Conservation (phyloP, 2,797 vertebrate genomes). For the Pantherophis vulpinus region DNA sequence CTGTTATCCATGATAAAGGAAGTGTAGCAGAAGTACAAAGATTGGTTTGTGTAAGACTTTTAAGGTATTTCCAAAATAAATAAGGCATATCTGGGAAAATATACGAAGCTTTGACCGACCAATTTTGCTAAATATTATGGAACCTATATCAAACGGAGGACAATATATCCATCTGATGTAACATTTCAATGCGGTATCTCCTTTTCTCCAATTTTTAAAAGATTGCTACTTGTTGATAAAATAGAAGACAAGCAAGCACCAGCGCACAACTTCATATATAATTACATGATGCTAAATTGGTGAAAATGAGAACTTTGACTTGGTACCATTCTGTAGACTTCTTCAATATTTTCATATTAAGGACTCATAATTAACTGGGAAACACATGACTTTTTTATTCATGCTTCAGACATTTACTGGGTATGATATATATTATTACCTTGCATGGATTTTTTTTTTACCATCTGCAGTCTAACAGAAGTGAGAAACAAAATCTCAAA, state of each 20-base stretch:
- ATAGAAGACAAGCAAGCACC: neutral
- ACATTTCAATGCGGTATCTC: neutral
- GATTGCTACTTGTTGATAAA: neutral
- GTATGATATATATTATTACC: neutral
- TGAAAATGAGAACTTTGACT: neutral
- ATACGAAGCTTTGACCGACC: neutral
- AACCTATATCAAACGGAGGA: neutral
- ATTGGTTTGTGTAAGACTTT: neutral
- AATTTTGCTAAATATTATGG: neutral
- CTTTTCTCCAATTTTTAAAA: neutral
- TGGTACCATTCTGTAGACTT: neutral
- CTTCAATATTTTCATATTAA: neutral
- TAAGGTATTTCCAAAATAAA: neutral
- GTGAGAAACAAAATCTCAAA: neutral
- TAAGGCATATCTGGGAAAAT: neutral
- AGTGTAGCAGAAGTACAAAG: neutral
- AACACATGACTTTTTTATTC: neutral
- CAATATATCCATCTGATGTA: neutral
- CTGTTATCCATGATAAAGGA: constrained; percentile 10
- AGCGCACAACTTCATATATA: neutral
- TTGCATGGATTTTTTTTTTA: neutral
- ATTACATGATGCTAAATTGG: neutral
- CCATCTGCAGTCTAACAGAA: neutral
- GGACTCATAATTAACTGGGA: neutral
- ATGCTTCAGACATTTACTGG: neutral